phyloP scores from a whole-genome alignment of 2,888 invertebrate species.

The Tetropium fuscum region DNA sequence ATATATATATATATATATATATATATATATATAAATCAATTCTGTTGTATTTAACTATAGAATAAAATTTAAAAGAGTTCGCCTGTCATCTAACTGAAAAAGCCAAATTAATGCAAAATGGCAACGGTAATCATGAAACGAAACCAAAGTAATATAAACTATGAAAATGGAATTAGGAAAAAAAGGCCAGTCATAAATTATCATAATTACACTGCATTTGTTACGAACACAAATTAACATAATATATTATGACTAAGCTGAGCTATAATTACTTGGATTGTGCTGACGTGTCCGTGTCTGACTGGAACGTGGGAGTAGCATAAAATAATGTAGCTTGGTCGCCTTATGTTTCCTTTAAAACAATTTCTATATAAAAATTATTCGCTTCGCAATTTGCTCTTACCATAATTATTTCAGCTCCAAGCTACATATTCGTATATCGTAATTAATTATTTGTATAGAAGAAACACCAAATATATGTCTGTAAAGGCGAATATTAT shows the following conservation, averaged over 20 bases:
- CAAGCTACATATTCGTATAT: too few relatives aligned
- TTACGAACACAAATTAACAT: conserved; percentile 60
- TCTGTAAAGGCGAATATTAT: too few relatives aligned
- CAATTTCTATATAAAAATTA: conserved; percentile 50
- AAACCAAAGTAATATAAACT: conserved; percentile 32
- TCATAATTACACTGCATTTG: conserved; percentile 60
- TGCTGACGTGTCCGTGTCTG: conserved; percentile 46
- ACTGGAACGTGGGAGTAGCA: conserved; percentile 42
- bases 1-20: too few relatives aligned
- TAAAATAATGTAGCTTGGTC: conserved; percentile 19
- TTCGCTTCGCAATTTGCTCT: conserved; percentile 11
- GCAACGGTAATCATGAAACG: conserved; percentile 34
- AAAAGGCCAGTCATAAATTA: conserved; percentile 60
- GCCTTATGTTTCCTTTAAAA: conserved; percentile 46
- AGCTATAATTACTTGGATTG: conserved; percentile 56
- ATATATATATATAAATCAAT: too few relatives aligned
- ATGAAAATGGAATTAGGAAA: conserved; percentile 49
- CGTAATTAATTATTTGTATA: too few relatives aligned
- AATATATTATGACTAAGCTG: conserved; percentile 61
- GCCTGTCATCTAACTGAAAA: conserved; percentile 7
- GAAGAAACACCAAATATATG: too few relatives aligned
- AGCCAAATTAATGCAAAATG: background rate
- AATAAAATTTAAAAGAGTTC: too few relatives aligned
- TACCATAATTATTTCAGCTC: conserved; percentile 6
- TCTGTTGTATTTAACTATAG: too few relatives aligned